These are phyloP conservation scores for Actinostola sp. DNA, from an alignment of 92 coral and sea anemone species.

Conservation along the genomic window DNA sequence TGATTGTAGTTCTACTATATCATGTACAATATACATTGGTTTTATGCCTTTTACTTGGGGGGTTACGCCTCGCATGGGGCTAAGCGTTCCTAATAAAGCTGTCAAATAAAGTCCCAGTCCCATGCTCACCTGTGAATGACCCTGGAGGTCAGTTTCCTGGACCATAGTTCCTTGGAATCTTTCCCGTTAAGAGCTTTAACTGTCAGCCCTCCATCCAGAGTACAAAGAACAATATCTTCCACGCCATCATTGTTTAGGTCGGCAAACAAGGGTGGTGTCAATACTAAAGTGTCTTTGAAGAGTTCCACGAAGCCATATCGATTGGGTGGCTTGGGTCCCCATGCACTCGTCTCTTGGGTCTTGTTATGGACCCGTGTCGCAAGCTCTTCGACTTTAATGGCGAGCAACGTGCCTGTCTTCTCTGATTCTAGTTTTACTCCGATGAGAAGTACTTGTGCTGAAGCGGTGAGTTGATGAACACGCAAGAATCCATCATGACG, in stretches of 20 bases:
- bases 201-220: constrained; percentile 31
- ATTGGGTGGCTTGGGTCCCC: constrained; percentile 69
- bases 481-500: constrained; percentile 34
- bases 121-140: constrained; percentile 16
- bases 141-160: constrained; percentile 28
- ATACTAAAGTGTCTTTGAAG: constrained; percentile 26
- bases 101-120: background rate
- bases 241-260: constrained; percentile 70
- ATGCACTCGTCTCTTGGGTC: constrained; percentile 24
- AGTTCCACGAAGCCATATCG: constrained; percentile 65
- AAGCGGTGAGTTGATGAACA: constrained; percentile 27
- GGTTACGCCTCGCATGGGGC: too few species aligned
- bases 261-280: constrained; percentile 51
- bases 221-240: constrained; percentile 63
- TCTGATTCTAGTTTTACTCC: constrained; percentile 28
- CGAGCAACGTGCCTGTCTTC: constrained; percentile 53
- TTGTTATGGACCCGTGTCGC: constrained; percentile 24
- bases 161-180: constrained; percentile 59
- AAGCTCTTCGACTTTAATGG: constrained; percentile 59
- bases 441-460: constrained; percentile 59
- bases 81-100: too few species aligned
- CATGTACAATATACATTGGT: too few species aligned
- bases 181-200: constrained; percentile 75
- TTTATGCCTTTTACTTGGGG: too few species aligned
- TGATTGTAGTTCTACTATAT: too few species aligned